Evolutionary conservation across 2,113 vertebrate genomes (phyloP).

Genomic region (Hypomesus transpacificus): DNA sequence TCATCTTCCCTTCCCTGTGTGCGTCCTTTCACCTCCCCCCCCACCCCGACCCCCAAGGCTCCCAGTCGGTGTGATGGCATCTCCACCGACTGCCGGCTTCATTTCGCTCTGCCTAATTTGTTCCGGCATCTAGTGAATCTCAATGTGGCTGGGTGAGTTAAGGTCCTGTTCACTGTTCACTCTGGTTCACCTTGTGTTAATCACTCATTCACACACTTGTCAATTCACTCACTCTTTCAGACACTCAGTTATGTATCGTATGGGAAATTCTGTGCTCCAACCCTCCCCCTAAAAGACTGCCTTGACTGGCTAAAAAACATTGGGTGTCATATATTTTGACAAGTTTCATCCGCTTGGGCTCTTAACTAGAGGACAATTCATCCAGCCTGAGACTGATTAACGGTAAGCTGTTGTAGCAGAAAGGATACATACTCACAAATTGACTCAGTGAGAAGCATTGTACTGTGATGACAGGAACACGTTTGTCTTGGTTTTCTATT

Average conservation of each 20-base stretch:
- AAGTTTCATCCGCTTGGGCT: constrained; percentile 39
- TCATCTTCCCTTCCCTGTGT: no score
- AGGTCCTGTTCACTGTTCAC: constrained; percentile 24
- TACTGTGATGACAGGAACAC: constrained; percentile 25
- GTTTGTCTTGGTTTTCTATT: no score
- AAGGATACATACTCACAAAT: constrained; percentile 8
- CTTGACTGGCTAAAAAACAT: constrained; percentile 36
- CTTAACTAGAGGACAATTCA: constrained; percentile 28
- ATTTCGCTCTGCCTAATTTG: constrained; percentile 27
- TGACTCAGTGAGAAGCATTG: constrained; percentile 10
- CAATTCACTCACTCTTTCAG: no score
- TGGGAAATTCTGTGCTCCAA: constrained; percentile 23
- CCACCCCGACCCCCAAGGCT: background rate
- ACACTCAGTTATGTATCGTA: no score
- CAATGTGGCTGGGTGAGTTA: constrained; percentile 39
- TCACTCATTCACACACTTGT: no score
- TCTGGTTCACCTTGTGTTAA: background rate
- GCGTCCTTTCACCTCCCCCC: no score
- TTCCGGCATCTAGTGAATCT: constrained; percentile 33
- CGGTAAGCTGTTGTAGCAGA: constrained; percentile 22
- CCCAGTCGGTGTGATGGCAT: constrained; percentile 21
- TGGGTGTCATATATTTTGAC: constrained; percentile 35
- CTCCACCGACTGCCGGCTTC: constrained; percentile 5
- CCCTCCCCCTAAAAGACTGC: constrained; percentile 19
- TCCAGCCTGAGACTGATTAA: constrained; percentile 35